Evolutionary conservation across 2,888 invertebrate species (phyloP).

Genomic region (Salpingus planirostris): DNA sequence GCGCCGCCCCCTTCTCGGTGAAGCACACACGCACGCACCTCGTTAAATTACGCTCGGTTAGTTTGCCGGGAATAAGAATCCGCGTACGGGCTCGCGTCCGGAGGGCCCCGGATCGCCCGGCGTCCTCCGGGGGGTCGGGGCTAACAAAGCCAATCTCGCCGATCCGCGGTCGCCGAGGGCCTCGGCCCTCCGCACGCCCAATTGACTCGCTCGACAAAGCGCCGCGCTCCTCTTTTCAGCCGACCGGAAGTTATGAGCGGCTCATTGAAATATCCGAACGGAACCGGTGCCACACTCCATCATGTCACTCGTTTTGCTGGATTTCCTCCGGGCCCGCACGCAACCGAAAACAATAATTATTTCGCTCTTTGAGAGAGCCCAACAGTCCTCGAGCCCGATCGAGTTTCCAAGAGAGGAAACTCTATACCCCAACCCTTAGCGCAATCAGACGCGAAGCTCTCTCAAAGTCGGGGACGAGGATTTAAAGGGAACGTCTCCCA

Average conservation of each 20-base stretch:
- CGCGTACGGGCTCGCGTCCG: too few species aligned
- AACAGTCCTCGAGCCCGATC: background rate
- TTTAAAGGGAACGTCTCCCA: too few species aligned
- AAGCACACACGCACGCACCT: constrained; percentile 2
- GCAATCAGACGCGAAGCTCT: too few species aligned
- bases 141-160: constrained; percentile 36
- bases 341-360: background rate
- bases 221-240: constrained; percentile 29
- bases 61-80: constrained; percentile 12
- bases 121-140: too few species aligned
- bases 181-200: constrained; percentile 30
- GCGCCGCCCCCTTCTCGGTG: too few species aligned
- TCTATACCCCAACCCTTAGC: too few species aligned
- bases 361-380: background rate
- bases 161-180: constrained; percentile 28
- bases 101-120: too few species aligned
- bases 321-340: constrained; percentile 23
- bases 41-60: constrained; percentile 26
- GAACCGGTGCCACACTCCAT: constrained; percentile 34
- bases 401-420: too few species aligned
- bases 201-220: constrained; percentile 36
- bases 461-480: too few species aligned
- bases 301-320: constrained; percentile 27
- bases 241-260: constrained; percentile 41
- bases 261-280: constrained; percentile 41